Conservation (phyloP, 2,888 invertebrate species). For the Allacma fusca region DNA sequence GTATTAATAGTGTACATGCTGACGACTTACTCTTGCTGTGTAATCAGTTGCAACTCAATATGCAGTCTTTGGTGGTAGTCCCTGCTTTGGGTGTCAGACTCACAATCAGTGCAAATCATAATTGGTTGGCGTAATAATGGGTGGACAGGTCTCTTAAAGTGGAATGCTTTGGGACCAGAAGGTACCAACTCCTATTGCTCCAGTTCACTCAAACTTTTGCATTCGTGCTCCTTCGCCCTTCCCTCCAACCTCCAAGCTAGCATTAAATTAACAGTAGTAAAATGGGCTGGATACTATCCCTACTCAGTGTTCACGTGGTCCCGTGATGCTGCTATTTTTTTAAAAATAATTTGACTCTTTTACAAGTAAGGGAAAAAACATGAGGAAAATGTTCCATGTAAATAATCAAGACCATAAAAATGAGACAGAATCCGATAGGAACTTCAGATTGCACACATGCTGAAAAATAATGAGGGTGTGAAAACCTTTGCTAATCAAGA, state of each 20-base stretch:
- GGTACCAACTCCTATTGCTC: not conserved
- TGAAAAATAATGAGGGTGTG: no score
- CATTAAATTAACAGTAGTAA: no score
- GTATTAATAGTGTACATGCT: slow-evolving; percentile 9
- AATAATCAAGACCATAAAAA: no score
- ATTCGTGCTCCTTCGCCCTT: not conserved
- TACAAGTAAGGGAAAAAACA: no score
- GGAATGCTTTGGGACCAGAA: slow-evolving; percentile 13
- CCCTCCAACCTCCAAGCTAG: not conserved
- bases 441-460: no score
- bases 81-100: slow-evolving; percentile 48
- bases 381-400: no score
- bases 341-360: no score
- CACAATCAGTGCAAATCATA: slow-evolving; percentile 51
- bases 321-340: no score
- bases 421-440: no score
- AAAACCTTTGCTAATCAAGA: no score
- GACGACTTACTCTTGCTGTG: slow-evolving; percentile 14
- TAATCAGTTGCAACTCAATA: not conserved
- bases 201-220: not conserved
- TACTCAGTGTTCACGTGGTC: no score
- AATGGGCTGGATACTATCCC: no score
- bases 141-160: slow-evolving; percentile 35
- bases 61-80: slow-evolving; percentile 24
- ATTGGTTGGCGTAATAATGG: slow-evolving; percentile 48